A percentile compares a stretch with the other conserved stretches of the same genome.
Conservation (phyloP, 2,113 vertebrate species). For the Capreolus pygargus region DNA sequence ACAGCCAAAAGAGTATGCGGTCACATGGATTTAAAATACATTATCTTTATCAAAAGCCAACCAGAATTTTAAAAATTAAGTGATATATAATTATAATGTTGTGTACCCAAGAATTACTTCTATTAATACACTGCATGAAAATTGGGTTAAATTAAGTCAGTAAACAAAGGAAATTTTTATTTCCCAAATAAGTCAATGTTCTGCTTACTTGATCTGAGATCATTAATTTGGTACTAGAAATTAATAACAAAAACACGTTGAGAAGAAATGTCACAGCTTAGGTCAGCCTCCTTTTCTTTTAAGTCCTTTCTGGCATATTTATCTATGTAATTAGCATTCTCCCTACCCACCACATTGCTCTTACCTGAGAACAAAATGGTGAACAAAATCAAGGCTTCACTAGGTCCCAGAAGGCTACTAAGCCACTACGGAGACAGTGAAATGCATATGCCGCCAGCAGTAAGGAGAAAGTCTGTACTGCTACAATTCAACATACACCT, state of each 20-base stretch:
- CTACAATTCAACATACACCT: not conserved
- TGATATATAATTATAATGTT: not conserved
- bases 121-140: not conserved
- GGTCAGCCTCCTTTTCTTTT: not conserved
- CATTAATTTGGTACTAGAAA: not conserved
- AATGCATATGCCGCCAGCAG: not conserved
- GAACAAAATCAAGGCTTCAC: not conserved
- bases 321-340: not conserved
- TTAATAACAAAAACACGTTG: slow-evolving; percentile 2
- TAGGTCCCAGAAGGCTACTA: not conserved
- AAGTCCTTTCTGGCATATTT: not conserved
- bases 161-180: slow-evolving; percentile 13
- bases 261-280: not conserved
- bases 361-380: slow-evolving; percentile 11
- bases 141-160: slow-evolving; percentile 12
- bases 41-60: slow-evolving; percentile 10
- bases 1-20: not conserved
- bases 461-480: not conserved
- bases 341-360: not conserved
- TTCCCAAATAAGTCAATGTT: not conserved
- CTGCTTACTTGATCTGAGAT: not conserved
- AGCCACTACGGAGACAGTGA: not conserved
- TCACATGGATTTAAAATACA: not conserved
- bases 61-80: not conserved
- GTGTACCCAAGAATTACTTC: not conserved